Conservation (phyloP, 2,888 invertebrate species). For the Agrilus biguttatus region DNA sequence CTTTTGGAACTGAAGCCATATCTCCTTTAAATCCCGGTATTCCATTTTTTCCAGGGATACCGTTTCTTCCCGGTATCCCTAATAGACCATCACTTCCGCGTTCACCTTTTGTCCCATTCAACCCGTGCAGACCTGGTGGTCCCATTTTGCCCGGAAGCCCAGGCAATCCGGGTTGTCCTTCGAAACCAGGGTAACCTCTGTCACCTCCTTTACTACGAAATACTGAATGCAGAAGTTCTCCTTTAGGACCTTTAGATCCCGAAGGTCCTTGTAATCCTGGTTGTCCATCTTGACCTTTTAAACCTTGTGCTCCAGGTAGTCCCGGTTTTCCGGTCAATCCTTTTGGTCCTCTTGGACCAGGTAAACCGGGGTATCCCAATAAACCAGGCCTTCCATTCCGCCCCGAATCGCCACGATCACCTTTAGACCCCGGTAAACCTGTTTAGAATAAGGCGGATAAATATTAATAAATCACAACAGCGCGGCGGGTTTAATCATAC, state of each 20-base stretch:
- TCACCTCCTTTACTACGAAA: conserved; percentile 38
- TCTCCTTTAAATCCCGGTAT: conserved; percentile 37
- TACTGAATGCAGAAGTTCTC: conserved; percentile 22
- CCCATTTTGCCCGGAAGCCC: conserved; percentile 49
- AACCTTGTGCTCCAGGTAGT: conserved; percentile 29
- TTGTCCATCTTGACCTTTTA: conserved; percentile 25
- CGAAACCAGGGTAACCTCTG: conserved; percentile 38
- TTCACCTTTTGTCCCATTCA: conserved; percentile 29
- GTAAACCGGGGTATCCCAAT: conserved; percentile 44
- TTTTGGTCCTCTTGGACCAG: conserved; percentile 36
- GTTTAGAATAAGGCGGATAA: not conserved
- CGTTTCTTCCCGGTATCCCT: conserved; percentile 29
- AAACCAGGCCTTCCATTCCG: conserved; percentile 34
- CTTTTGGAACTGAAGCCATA: conserved; percentile 33
- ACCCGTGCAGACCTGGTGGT: conserved; percentile 27
- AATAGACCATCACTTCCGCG: conserved; percentile 22
- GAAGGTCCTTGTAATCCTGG: conserved; percentile 24
- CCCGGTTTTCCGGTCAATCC: conserved; percentile 37
- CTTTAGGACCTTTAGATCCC: conserved; percentile 28
- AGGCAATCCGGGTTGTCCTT: conserved; percentile 43
- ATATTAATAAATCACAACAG: too few species aligned
- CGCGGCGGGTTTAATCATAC: too few species aligned
- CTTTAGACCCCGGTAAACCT: conserved; percentile 33
- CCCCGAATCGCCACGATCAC: conserved; percentile 39
- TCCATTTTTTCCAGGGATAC: conserved; percentile 33